These are phyloP conservation scores for Adelphocoris suturalis DNA, from an alignment of 2,888 invertebrate species.

Conservation along the genomic window DNA sequence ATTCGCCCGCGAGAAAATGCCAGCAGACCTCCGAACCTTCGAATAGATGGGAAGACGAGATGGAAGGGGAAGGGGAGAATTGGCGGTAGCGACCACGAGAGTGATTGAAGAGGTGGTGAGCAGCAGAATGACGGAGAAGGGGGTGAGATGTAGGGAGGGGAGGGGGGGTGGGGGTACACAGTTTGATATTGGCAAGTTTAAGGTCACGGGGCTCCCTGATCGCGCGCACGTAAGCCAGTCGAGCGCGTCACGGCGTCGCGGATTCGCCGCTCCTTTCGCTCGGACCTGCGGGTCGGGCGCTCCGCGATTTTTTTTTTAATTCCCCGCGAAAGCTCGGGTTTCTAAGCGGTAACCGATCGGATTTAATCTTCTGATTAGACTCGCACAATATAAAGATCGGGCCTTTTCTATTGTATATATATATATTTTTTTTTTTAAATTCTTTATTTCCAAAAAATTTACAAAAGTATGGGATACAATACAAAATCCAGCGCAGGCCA, in stretches of 20 bases:
- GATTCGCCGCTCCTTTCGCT: neutral
- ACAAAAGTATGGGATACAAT: no score
- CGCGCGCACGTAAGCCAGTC: constrained; percentile 39
- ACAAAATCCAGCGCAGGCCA: no score
- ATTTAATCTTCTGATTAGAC: no score
- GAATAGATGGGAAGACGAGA: neutral
- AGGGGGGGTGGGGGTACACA: neutral
- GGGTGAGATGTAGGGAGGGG: neutral
- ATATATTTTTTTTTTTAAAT: no score
- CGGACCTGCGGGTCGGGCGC: neutral
- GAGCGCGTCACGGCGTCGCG: constrained; percentile 32
- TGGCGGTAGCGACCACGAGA: neutral
- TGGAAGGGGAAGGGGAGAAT: neutral
- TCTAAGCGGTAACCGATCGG: neutral
- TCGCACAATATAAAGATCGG: no score
- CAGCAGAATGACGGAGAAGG: neutral
- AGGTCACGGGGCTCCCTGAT: constrained; percentile 49
- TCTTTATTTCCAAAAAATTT: no score
- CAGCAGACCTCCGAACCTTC: neutral
- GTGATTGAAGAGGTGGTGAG: constrained; percentile 8
- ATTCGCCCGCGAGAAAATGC: neutral
- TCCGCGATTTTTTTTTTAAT: neutral
- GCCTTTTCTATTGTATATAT: no score
- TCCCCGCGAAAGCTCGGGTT: neutral
- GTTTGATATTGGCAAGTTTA: constrained; percentile 70